Percentiles rank a stretch among this genome's conserved stretches.
phyloP scores from a whole-genome alignment of 2,113 vertebrate genomes.

The Lepus europaeus region DNA sequence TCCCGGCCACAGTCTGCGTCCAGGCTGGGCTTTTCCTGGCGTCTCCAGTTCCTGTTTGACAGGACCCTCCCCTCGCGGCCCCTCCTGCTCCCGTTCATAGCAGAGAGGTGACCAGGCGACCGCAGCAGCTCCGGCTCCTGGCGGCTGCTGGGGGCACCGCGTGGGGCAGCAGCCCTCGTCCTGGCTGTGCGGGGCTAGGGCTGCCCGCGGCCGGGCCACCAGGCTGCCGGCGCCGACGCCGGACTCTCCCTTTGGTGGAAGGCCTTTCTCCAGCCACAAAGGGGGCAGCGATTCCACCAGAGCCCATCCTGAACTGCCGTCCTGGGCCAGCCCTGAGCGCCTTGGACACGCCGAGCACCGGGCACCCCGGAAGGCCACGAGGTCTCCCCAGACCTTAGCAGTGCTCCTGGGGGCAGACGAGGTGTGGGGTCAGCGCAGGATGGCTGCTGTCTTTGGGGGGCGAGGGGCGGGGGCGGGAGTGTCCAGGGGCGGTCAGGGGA shows the following conservation, averaged over 20 bases:
- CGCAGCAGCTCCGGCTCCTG: background rate
- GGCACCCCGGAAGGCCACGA: rapidly evolving
- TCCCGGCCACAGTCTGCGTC: no score
- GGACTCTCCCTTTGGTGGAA: background rate
- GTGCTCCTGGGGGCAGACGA: no score
- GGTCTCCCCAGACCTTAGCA: no score
- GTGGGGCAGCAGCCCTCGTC: no score
- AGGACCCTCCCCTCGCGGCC: background rate
- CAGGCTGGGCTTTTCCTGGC: rapidly evolving
- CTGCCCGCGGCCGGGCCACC: no score
- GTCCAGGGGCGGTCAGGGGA: background rate
- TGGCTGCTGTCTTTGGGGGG: rapidly evolving
- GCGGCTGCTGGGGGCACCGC: rapidly evolving
- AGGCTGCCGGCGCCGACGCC: background rate
- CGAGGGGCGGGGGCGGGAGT: no score
- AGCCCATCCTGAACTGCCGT: background rate
- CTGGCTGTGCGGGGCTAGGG: background rate
- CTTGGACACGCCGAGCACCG: background rate
- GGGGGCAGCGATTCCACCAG: rapidly evolving
- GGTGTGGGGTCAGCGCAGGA: rapidly evolving
- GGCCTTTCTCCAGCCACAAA: background rate
- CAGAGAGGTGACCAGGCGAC: background rate
- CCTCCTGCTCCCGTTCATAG: background rate
- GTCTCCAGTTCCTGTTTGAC: background rate
- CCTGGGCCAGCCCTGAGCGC: background rate